Evolutionary conservation across 2,888 invertebrate species (phyloP), one percentile per base, ranked within the genome.

Genomic region (Clitarchus hookeri): DNA sequence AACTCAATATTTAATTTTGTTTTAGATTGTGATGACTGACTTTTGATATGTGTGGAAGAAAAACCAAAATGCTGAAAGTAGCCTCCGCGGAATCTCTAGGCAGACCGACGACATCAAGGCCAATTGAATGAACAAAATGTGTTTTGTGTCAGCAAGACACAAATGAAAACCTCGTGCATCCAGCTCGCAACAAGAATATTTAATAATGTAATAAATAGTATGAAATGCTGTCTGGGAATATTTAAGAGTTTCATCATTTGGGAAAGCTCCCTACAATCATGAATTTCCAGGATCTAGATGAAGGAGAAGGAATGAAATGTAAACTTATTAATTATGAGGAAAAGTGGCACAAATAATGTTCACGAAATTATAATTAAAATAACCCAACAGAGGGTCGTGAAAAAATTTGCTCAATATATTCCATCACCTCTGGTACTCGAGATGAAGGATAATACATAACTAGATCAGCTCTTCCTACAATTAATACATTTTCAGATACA

Each of bases 1-100:
- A 23, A 79, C 23, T 79, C 26, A 79, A 79, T n/a, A 0, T 79
- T 79, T 12, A 25, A 77, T n/a, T 79, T 79, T 79, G 23, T n/a
- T 79, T 79, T 8, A 79, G 79, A 79, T 79, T 79, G 79, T 79
- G 13, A 79, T 23, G 13, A n/a, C 23, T 79, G 79, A 79, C 79
- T 79, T 78, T 79, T 26, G 27, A 79, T 6, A 79, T 79, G 79
- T 79, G 8, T 27, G 79, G 23, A 79, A 79, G 23, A n/a, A 0
- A 0, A 13, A n/a, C n/a, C 26, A 79, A 79, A 79, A 79, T 8
- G 16, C 26, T 36, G 25, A 48, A n/a, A 44, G 25, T 83, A 44
- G 84, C 27, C 25, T 83, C n/a, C 1, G 4, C 23, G 9, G 44
- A 83, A 36, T 11, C 36, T 0, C 4, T 44, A 23, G 48, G 19